Evolutionary conservation across 2,888 invertebrate genomes (phyloP), one percentile per base, ranked within the genome.

Genomic region (Euproctis similis): DNA sequence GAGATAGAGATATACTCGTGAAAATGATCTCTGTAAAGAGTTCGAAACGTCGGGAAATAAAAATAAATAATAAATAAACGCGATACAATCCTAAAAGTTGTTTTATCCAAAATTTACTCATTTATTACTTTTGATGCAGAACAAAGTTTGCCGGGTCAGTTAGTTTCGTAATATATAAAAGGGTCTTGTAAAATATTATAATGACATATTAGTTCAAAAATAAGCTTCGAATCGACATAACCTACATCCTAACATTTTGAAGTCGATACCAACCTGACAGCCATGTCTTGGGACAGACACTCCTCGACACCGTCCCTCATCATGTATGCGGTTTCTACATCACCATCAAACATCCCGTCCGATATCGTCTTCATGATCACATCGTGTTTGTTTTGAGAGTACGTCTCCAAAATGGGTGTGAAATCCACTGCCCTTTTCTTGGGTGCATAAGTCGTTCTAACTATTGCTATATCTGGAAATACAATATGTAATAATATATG

Each of bases 201-300:
- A 7, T 5, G 4, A 16, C 16, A 5, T 7, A 7, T 5, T 4
- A 5, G 4, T 16, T 16, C 16, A 7, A 7, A 16, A 7, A 16
- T 16, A 16, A n/a, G n/a, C n/a, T n/a, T n/a, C n/a, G n/a, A n/a
- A n/a, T n/a, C n/a, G n/a, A n/a, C n/a, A n/a, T n/a, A n/a, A n/a
- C n/a, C n/a, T n/a, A n/a, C n/a, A n/a, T n/a, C n/a, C n/a, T n/a
- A n/a, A n/a, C n/a, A n/a, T n/a, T n/a, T n/a, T n/a, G n/a, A n/a
- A n/a, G n/a, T n/a, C n/a, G n/a, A n/a, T n/a, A 10, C 18, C 22
- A 33, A 48, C 48, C 48, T 48, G 9, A 41, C 9, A 10, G 24
- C 16, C 10, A 48, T 22, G 17, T 49, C 49, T 8, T 46, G 35
- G 2, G 49, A 39, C 3, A 49, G 31, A 19, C 30, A 32, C 4